Base-by-base conservation (phyloP, 2,888 invertebrate species). In the Caenorhabditis afra region DNA sequence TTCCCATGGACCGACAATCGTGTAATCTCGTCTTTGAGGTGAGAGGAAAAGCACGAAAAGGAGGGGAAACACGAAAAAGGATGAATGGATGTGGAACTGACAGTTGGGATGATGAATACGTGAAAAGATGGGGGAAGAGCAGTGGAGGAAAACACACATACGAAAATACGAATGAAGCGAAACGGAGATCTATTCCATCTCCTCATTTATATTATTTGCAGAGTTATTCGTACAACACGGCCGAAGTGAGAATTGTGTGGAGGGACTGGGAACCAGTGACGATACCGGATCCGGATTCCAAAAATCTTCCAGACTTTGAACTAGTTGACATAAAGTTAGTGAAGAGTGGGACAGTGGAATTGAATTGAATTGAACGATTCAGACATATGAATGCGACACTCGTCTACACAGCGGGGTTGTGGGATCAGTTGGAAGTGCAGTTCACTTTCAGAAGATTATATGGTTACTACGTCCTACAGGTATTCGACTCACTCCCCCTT, bases 141-240 rank as follows among this genome's bases (percentile, higher is more conserved):
- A 41, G 7, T 11, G 11, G 41, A 11, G 2, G 67, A 29, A 37
- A 45, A 22, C 50, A 59, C 49, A 35, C 50, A 59, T 39, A 35
- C 37, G 39, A 20, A 52, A 44, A 16, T 44, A 53, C 29, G 37
- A 20, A 23, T 35, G 49, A 59, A 47, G 16, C 37, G 22, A 45
- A 66, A 53, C 29, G 7, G 29, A 29, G 29, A 29, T 29, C 29
- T 29, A 29, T 29, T 29, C 29, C 7, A 29, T 29, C 11, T n/a
- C n/a, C n/a, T n/a, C 29, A 22, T 22, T 49, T 22, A 22, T 50
- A 20, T 39, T 39, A 22, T 29, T 71, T 84, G 67, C 79, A 88
- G 87, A 86, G 86, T 77, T 90, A 90, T 78, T 89, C 89, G 16
- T 90, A 88, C 80, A 90, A 90, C 77, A 90, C 87, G 5, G 90